Conservation (phyloP, 2,797 vertebrate genomes). For the Pogoniulus pusillus region DNA sequence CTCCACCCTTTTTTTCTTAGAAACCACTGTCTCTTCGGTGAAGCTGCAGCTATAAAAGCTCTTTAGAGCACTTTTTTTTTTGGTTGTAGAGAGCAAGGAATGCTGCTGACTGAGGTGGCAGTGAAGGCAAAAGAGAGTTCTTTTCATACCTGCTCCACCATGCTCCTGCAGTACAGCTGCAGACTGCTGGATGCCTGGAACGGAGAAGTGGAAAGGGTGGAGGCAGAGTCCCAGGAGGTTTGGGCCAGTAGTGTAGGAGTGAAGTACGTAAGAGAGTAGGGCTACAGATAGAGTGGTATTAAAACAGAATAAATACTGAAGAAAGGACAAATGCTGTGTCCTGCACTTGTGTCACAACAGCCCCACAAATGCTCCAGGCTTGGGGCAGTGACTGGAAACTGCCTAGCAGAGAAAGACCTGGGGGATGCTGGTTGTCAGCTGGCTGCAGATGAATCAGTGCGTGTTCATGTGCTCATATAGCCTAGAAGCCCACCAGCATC, state of each 20-base stretch:
- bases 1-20: not conserved
- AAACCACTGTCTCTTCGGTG: not conserved
- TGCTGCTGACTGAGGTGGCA: not conserved
- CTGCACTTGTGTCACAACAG: too few relatives aligned
- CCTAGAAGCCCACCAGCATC: too few relatives aligned
- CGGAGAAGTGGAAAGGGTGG: not conserved
- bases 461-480: too few relatives aligned
- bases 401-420: too few relatives aligned
- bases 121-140: not conserved
- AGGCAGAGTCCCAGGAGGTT: not conserved
- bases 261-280: not conserved
- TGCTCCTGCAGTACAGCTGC: not conserved
- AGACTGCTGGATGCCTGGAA: not conserved
- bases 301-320: not conserved
- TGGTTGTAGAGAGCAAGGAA: not conserved
- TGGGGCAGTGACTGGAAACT: too few relatives aligned
- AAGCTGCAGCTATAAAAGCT: rapidly evolving
- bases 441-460: too few relatives aligned
- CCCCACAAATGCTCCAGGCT: too few relatives aligned
- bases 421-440: too few relatives aligned
- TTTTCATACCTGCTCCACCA: not conserved
- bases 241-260: not conserved
- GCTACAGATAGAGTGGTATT: not conserved
- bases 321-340: not conserved
- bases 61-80: not conserved